Base-by-base conservation (phyloP, 2,113 vertebrate species). In the Brachyhypopomus occidentalis region DNA sequence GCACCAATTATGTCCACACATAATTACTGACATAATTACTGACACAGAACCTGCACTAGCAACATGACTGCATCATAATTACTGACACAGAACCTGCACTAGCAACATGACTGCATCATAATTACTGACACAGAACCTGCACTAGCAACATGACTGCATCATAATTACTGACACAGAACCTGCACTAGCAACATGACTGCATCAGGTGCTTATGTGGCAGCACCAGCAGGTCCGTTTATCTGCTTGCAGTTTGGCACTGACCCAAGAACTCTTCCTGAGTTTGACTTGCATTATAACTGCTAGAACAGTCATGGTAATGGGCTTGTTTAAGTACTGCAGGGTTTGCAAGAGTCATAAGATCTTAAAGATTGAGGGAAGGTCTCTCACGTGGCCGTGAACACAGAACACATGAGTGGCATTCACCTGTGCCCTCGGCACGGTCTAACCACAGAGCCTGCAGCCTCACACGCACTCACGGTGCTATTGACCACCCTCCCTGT, bases 401-500 rank as follows among this genome's bases (percentile, higher is more conserved):
- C 52, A 55, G 25, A 36, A 74, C 36, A 19, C 64, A 27, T 52
- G 58, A 76, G 45, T 30, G 0, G 25, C 36, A 70, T 82, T 67
- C 67, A 77, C 30, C 2, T 63, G 45, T 20, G 30, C 59, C 30
- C 36, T 71, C 6, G 38, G 52, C 22, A 52, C 17, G 52, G 48
- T 52, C 72, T 72, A 55, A 72, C 60, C 69, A 62, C 27, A 23
- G 52, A 20, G 52, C 73, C 76, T 16, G 64, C 22, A 30, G 67
- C 72, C 71, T 48, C 83, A 63, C 72, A 76, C 77, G 56, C 80
- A 84, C 67, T 77, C 62, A 55, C 52, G 17, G 22, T 0, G 55
- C 64, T 82, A 86, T 77, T 72, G 83, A 86, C 85, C 75, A 72
- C 45, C 60, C 36, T 45, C 9, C 25, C 55, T 79, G 55, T 72